These are phyloP conservation scores for Peucedramus taeniatus DNA, from an alignment of 2,113 vertebrate species.

Conservation along the genomic window DNA sequence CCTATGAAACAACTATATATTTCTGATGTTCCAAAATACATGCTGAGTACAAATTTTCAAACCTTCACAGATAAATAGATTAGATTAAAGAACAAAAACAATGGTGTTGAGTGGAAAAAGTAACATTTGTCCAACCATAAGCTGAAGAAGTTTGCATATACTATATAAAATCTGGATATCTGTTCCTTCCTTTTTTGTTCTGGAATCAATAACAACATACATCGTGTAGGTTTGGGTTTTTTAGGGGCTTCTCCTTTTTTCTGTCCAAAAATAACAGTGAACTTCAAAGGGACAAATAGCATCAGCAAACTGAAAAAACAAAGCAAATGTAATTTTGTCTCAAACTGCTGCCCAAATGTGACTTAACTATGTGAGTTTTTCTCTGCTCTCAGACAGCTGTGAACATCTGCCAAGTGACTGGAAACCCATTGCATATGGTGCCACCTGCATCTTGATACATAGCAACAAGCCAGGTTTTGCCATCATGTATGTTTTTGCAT, in stretches of 20 bases:
- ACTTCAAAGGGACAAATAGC: background rate
- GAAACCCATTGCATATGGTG: background rate
- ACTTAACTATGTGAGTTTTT: background rate
- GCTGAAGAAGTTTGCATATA: background rate
- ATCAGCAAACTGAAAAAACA: background rate
- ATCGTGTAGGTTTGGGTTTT: fast-evolving
- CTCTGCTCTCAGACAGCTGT: slow-evolving; percentile 24
- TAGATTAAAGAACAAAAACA: slow-evolving; percentile 43
- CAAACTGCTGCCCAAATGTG: background rate
- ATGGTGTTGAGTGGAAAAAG: background rate
- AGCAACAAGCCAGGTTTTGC: background rate
- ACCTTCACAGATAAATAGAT: slow-evolving; percentile 37
- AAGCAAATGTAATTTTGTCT: background rate
- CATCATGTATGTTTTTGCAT: background rate
- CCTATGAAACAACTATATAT: background rate
- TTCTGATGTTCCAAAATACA: background rate
- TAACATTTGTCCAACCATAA: background rate
- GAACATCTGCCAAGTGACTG: slow-evolving; percentile 42
- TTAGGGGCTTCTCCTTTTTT: background rate
- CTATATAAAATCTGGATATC: background rate
- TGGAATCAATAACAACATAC: background rate
- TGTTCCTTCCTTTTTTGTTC: background rate
- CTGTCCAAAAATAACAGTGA: background rate
- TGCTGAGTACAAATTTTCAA: slow-evolving; percentile 38
- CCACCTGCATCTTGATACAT: background rate